Percentiles rank a stretch among this genome's conserved stretches.
phyloP scores from a whole-genome alignment of 1,140 invertebrate genomes.

The Lysiphlebus fabarum region DNA sequence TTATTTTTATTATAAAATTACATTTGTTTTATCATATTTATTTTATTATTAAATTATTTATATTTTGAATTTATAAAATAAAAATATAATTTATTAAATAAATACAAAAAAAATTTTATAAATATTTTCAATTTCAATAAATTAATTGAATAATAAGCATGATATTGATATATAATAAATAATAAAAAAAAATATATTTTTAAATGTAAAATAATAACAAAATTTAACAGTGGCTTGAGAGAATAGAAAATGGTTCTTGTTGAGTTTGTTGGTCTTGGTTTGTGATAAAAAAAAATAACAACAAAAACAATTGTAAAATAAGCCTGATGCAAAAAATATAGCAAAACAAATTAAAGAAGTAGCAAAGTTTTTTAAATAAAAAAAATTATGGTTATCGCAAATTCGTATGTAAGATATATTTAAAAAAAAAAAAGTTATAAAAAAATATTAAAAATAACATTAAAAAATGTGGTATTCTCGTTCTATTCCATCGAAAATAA shows the following conservation, averaged over 20 bases:
- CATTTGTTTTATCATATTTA: no score
- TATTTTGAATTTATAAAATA: no score
- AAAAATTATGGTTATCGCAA: constrained; percentile 37
- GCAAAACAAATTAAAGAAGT: constrained; percentile 16
- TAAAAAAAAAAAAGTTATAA: constrained; percentile 9
- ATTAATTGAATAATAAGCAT: no score
- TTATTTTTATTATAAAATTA: no score
- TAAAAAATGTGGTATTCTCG: not conserved
- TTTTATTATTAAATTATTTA: no score
- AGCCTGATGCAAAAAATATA: constrained; percentile 11
- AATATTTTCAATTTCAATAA: no score
- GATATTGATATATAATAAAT: no score
- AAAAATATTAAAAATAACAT: not conserved
- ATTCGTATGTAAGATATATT: constrained; percentile 30
- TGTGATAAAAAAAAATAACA: constrained; percentile 13
- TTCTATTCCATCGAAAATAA: not conserved
- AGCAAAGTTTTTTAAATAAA: not conserved
- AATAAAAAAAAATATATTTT: no score
- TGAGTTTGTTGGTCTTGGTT: constrained; percentile 3
- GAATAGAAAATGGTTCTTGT: not conserved
- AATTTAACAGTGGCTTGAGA: not conserved
- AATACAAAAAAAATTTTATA: no score
- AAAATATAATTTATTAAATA: no score
- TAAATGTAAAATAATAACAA: no score
- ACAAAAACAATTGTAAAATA: constrained; percentile 34